Percentiles rank a stretch among this genome's conserved stretches.
These are phyloP conservation scores for Cheilinus undulatus DNA, from an alignment of 2,113 vertebrate genomes.

Conservation along the genomic window DNA sequence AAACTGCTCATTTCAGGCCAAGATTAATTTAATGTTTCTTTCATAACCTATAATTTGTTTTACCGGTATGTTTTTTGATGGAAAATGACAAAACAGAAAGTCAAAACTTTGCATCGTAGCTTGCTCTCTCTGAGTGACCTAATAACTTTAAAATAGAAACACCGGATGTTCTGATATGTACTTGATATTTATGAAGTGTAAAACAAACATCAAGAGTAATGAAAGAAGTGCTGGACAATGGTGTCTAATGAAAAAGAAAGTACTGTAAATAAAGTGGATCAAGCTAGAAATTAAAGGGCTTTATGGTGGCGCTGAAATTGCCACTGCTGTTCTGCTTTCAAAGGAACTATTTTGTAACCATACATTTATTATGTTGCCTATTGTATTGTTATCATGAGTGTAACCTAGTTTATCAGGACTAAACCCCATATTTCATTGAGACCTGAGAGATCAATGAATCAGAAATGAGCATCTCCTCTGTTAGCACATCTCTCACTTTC, in stretches of 20 bases:
- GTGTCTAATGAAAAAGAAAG: conserved; percentile 6
- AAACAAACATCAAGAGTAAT: conserved; percentile 11
- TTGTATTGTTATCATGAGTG: conserved; percentile 30
- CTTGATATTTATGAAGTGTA: conserved; percentile 22
- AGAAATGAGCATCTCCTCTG: conserved; percentile 31
- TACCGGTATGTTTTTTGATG: conserved; percentile 19
- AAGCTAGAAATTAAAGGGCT: conserved; percentile 26
- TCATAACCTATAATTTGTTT: conserved; percentile 13
- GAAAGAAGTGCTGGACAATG: background rate
- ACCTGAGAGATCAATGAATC: conserved; percentile 68
- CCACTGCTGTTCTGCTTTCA: conserved; percentile 9
- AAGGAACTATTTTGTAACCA: conserved; percentile 44
- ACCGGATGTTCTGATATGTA: conserved; percentile 23
- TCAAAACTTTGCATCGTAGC: background rate
- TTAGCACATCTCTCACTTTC: conserved; percentile 55
- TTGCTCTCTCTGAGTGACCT: background rate
- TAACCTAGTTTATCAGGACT: conserved; percentile 30
- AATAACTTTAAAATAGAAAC: conserved; percentile 28
- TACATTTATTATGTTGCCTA: conserved; percentile 11
- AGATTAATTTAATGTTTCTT: conserved; percentile 17
- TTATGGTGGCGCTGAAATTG: conserved; percentile 12
- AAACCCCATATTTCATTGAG: conserved; percentile 36
- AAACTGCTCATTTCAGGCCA: conserved; percentile 13
- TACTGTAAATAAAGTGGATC: conserved; percentile 25
- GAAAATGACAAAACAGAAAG: conserved; percentile 26